These are phyloP conservation scores for Trichogramma evanescens DNA, from an alignment of 2,888 invertebrate species.

Conservation along the genomic window DNA sequence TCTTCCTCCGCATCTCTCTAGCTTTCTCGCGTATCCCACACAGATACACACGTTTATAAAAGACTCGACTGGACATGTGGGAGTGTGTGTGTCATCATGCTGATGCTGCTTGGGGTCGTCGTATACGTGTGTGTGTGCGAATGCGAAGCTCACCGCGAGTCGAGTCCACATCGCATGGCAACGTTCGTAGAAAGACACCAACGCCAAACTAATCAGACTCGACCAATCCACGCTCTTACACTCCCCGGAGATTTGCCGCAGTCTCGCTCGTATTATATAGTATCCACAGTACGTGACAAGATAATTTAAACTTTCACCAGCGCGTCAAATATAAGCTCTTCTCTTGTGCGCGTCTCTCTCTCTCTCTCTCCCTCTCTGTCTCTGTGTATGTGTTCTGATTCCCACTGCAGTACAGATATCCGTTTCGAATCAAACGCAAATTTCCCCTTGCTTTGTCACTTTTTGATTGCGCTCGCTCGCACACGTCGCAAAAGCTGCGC, in stretches of 20 bases:
- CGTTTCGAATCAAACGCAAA: too few relatives aligned
- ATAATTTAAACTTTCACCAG: conserved; percentile 42
- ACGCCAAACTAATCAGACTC: conserved; percentile 44
- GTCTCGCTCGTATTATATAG: conserved; percentile 22
- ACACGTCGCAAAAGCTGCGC: background rate
- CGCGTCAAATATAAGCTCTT: background rate
- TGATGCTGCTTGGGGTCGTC: background rate
- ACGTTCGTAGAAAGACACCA: conserved; percentile 11
- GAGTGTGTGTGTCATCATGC: background rate
- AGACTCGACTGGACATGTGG: background rate
- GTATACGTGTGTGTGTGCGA: background rate
- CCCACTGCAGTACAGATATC: background rate
- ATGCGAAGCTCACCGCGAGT: background rate
- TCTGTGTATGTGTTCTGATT: conserved; percentile 16
- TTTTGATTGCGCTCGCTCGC: background rate
- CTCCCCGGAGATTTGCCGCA: conserved; percentile 25
- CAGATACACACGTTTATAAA: background rate
- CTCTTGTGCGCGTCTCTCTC: background rate
- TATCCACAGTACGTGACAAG: conserved; percentile 27
- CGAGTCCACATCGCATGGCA: background rate
- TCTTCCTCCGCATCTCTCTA: background rate
- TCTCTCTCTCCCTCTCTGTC: background rate
- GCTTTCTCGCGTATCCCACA: background rate
- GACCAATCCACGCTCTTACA: conserved; percentile 35
- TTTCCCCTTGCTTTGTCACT: background rate